These are phyloP conservation scores for Meloe dianella DNA, from an alignment of 2,888 invertebrate genomes.

Conservation along the genomic window DNA sequence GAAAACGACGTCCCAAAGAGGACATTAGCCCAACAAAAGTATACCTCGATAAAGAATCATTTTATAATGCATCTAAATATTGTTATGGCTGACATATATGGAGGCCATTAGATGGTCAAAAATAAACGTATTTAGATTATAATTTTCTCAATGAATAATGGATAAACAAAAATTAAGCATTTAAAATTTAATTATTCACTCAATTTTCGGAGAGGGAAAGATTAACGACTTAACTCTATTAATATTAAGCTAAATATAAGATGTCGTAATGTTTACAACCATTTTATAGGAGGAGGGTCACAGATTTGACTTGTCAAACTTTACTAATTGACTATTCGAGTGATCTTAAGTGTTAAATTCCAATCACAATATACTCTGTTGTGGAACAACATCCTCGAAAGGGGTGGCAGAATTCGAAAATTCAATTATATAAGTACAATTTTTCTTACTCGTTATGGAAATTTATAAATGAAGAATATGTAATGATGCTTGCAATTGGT, in stretches of 20 bases:
- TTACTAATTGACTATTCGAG: neutral
- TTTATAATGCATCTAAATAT: constrained; percentile 56
- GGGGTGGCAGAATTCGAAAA: no score
- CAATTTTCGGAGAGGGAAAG: constrained; percentile 51
- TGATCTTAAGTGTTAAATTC: constrained; percentile 1
- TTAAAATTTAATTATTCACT: constrained; percentile 36
- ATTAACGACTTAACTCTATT: constrained; percentile 50
- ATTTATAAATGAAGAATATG: no score
- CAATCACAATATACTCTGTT: neutral
- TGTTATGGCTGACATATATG: constrained; percentile 52
- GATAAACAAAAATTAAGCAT: constrained; percentile 23
- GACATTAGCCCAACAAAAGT: constrained; percentile 41
- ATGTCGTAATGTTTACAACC: neutral
- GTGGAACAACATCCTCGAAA: no score
- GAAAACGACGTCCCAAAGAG: constrained; percentile 37
- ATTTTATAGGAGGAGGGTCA: neutral
- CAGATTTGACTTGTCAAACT: neutral
- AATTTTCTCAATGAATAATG: neutral
- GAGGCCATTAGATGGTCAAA: constrained; percentile 1
- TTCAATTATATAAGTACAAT: no score
- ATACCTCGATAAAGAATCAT: constrained; percentile 52
- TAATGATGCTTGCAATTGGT: no score
- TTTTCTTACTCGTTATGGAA: no score
- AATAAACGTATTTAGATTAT: neutral
- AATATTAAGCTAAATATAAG: constrained; percentile 22